Percentiles rank a stretch among this genome's conserved stretches.
Evolutionary conservation across 2,888 invertebrate species (phyloP).

Genomic region (Ormyrus labotus): DNA sequence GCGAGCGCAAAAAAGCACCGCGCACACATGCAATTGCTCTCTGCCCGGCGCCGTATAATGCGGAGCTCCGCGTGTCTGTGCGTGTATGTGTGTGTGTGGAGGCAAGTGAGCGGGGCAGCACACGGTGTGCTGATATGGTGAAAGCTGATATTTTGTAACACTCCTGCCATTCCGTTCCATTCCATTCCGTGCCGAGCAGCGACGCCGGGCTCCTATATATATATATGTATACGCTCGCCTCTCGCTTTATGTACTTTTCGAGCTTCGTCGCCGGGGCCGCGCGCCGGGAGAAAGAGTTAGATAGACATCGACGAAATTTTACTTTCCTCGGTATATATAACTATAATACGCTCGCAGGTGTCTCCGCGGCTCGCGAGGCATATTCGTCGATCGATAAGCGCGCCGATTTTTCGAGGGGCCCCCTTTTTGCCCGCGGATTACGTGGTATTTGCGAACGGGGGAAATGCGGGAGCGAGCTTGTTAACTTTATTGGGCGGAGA

Average conservation of each 20-base stretch:
- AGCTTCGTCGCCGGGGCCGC: not conserved
- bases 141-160: constrained; percentile 76
- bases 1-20: not conserved
- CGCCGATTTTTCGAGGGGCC: too few species aligned
- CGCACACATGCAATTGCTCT: constrained; percentile 23
- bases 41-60: not conserved
- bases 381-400: too few species aligned
- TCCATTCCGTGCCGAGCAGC: constrained; percentile 65
- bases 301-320: constrained; percentile 26
- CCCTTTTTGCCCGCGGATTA: too few species aligned
- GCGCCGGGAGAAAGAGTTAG: constrained; percentile 22
- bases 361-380: not conserved
- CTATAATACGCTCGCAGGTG: constrained; percentile 4
- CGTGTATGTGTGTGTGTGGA: too few species aligned
- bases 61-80: too few species aligned
- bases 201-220: not conserved
- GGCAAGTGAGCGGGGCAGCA: constrained; percentile 44
- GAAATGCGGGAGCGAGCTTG: too few species aligned
- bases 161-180: constrained; percentile 72
- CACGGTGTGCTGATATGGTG: constrained; percentile 71
- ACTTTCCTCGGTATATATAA: constrained; percentile 35
- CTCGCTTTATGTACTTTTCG: not conserved
- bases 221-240: constrained; percentile 8
- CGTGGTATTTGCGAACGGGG: too few species aligned
- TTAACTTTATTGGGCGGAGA: too few species aligned